These are phyloP conservation scores for Dasyprocta punctata DNA, from an alignment of 2,113 vertebrate species.

Conservation along the genomic window DNA sequence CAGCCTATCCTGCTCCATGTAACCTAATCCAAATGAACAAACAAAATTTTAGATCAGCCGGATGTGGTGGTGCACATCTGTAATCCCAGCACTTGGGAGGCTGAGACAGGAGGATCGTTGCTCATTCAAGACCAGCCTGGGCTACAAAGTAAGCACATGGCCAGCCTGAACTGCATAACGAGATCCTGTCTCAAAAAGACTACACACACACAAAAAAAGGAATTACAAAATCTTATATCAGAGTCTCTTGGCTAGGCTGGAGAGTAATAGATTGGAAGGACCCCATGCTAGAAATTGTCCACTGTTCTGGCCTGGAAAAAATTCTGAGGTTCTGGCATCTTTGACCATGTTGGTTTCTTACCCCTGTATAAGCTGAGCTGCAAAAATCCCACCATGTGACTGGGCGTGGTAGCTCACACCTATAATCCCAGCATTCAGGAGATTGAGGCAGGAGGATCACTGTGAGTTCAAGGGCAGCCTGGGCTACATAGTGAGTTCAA, in stretches of 20 bases:
- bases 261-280: neutral
- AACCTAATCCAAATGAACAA: neutral
- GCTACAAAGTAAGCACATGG: too few relatives aligned
- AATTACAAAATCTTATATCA: neutral
- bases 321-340: neutral
- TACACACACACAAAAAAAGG: too few relatives aligned
- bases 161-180: too few relatives aligned
- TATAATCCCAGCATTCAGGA: neutral
- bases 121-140: too few relatives aligned
- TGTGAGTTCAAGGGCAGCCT: neutral
- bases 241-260: neutral
- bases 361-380: neutral
- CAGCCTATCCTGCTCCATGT: neutral
- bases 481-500: neutral
- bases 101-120: too few relatives aligned
- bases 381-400: neutral
- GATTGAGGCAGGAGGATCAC: too few relatives aligned
- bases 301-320: neutral
- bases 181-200: too few relatives aligned
- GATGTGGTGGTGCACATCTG: too few relatives aligned
- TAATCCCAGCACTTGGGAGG: too few relatives aligned
- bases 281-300: neutral
- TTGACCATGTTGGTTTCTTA: neutral
- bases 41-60: neutral
- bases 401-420: neutral